Base-by-base conservation (phyloP, 1,140 invertebrate genomes). In the Trichonephila inaurata region DNA sequence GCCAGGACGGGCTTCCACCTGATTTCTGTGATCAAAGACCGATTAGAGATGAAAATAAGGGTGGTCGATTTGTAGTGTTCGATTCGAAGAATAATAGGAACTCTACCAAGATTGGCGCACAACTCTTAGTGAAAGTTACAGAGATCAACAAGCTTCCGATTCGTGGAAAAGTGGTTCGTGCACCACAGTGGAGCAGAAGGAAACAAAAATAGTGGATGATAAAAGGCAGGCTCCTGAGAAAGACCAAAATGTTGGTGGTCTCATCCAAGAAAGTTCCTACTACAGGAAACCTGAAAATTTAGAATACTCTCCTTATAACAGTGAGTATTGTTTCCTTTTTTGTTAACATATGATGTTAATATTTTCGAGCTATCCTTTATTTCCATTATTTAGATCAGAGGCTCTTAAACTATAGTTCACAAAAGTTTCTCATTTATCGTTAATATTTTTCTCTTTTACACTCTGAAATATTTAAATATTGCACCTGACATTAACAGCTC, bases 11-110 rank as follows among this genome's bases (percentile, higher is more conserved):
- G 12, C 8, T 82, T 24, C 86, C 92, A 61, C 61, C 86, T 82
- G 92, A 92, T 33, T 92, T 87, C 83, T 92, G 82, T 86, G 91
- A 92, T 92, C 91, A 64, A 60, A 69, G 62, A 87, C 85, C 85
- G 3, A 24, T 61, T 60, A 77, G 58, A 24, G 72, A 93, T 44
- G 92, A 93, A 19, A n/a, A 44, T n/a, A 51, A 91, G 18, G 91
- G 91, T 28, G 90, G 90, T 44, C 64, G 92, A 28, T 93, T 60
- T 81, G 86, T 93, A 21, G 69, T 93, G 21, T 93, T 88, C 33
- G 92, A 93, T 82, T 92, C 91, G 12, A 92, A 92, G 66, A 81
- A 92, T 44, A n/a, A 51, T 10, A 81, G 62, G 21, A 69, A 28
- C 8, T 83, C 19, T 58, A n/a, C 14, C n/a, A 60, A 2, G 61